phyloP scores from a whole-genome alignment of 2,113 vertebrate genomes.

The Desmodus rotundus region DNA sequence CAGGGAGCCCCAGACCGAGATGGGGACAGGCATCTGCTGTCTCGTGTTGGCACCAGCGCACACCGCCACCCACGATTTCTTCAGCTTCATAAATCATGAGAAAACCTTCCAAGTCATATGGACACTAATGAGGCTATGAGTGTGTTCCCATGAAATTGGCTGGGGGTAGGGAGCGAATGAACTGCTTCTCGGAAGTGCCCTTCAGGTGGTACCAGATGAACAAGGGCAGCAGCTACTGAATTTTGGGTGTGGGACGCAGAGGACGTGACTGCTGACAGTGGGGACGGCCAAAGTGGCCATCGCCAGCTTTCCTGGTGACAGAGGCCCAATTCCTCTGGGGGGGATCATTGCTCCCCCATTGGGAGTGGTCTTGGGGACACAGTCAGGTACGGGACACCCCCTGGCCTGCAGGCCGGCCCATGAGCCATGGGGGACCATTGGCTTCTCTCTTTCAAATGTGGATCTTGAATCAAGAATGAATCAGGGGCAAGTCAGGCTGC shows the following conservation, averaged over 20 bases:
- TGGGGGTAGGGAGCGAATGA: background rate
- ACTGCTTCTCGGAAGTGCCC: background rate
- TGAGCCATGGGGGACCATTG: background rate
- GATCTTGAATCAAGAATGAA: background rate
- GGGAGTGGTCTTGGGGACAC: background rate
- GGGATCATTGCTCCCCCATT: rapidly evolving
- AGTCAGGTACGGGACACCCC: background rate
- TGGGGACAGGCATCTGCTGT: constrained; percentile 58
- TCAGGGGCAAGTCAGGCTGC: background rate
- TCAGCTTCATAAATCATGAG: constrained; percentile 70
- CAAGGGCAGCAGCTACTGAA: background rate
- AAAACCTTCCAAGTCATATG: constrained; percentile 55
- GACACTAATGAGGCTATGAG: constrained; percentile 38
- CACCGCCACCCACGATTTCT: constrained; percentile 70
- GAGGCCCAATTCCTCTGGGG: background rate
- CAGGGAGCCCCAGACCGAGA: constrained; percentile 62
- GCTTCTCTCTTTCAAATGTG: background rate
- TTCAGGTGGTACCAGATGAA: background rate
- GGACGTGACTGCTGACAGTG: rapidly evolving
- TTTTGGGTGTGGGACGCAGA: background rate
- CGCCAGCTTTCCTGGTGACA: background rate
- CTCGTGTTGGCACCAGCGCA: constrained; percentile 54
- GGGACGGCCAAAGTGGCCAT: rapidly evolving
- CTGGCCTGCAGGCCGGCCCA: background rate
- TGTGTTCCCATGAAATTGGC: background rate